Base-by-base conservation (phyloP, 2,113 vertebrate genomes). In the Vireo altiloquus region DNA sequence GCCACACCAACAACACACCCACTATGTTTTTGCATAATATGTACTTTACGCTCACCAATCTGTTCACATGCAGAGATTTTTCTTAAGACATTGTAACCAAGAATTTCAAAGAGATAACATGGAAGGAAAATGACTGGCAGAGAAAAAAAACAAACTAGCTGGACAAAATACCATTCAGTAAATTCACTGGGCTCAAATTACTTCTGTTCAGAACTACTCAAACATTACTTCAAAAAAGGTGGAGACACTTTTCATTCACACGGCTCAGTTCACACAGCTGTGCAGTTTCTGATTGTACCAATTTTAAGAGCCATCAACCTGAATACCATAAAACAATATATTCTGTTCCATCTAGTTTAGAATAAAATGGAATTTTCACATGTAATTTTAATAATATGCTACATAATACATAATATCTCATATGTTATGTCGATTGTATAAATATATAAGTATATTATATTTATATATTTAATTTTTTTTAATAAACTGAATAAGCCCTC, bases 11-110 rank as follows among this genome's bases (percentile, higher is more conserved):
- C 53, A 95, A 95, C 78, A 92, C 75, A 0, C 93, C 95, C 81
- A 92, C 94, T 53, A 13, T 39, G 47, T 78, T 87, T 95, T 93
- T 95, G 88, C 83, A 95, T 94, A 80, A 91, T 92, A 23, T 95
- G 69, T 72, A 31, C 76, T 97, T 95, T 80, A 82, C 33, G 85
- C 60, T 95, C 50, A 78, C 37, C 94, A 94, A 90, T 87, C 93
- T 96, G 90, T 87, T 96, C 91, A 49, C 57, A 61, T 82, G 39
- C 44, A 76, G 3, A 31, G n/a, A 65, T 70, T 90, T 87, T 85
- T 74, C 85, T 82, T 57, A 69, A 70, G 63, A 25, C 28, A 74
- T 42, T 87, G 19, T 86, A 90, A 74, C 23, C 39, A 72, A 80
- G 42, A 79, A 74, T 91, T 89, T 94, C 76, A 91, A 82, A 89